A percentile compares a stretch with the other conserved stretches of the same genome.
Conservation (phyloP, 2,888 invertebrate species). For the Euspilapteryx auroguttella region DNA sequence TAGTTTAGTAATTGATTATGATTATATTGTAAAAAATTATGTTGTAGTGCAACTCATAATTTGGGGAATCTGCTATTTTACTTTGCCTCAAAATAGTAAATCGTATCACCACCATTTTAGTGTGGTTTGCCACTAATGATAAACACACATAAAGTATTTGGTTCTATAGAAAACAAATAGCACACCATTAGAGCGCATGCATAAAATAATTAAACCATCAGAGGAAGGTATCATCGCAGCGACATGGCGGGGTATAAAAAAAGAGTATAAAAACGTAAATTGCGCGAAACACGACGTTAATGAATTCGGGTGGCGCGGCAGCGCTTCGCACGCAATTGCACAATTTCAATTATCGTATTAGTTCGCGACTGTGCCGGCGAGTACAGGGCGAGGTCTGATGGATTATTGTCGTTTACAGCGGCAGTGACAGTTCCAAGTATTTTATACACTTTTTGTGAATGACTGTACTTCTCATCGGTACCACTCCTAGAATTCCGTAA, state of each 20-base stretch:
- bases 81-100: too few relatives aligned
- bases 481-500: too few relatives aligned
- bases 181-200: slow-evolving; percentile 16
- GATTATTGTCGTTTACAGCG: slow-evolving; percentile 15
- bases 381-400: slow-evolving; percentile 16
- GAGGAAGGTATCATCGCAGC: slow-evolving; percentile 29
- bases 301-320: slow-evolving; percentile 39
- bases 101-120: too few relatives aligned
- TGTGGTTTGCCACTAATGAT: too few relatives aligned
- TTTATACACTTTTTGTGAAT: too few relatives aligned
- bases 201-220: slow-evolving; percentile 42
- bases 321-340: slow-evolving; percentile 60
- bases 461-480: too few relatives aligned
- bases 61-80: too few relatives aligned
- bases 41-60: too few relatives aligned
- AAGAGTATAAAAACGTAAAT: slow-evolving; percentile 24
- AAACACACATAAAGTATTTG: too few relatives aligned
- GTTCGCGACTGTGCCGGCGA: slow-evolving; percentile 31
- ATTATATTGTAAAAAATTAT: too few relatives aligned
- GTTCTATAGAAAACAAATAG: too few relatives aligned
- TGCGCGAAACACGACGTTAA: slow-evolving; percentile 43
- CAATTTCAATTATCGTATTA: slow-evolving; percentile 63
- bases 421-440: slow-evolving; percentile 15
- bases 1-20: too few relatives aligned
- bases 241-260: slow-evolving; percentile 23